Conservation (phyloP, 2,113 vertebrate genomes). For the Hoplias malabaricus region DNA sequence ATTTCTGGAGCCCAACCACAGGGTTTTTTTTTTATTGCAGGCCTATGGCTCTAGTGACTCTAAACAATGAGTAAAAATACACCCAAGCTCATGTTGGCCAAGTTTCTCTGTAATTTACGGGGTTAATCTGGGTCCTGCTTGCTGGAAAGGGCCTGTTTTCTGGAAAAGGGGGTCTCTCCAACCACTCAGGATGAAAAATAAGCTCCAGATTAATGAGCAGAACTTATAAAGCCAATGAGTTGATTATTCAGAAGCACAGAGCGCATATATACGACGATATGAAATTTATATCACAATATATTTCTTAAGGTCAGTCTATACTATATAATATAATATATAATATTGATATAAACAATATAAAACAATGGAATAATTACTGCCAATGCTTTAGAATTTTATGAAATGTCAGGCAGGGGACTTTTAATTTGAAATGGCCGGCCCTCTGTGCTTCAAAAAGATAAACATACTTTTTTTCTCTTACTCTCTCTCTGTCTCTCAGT, state of each 20-base stretch:
- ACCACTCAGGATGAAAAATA: conserved; percentile 56
- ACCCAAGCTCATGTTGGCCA: conserved; percentile 30
- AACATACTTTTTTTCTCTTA: no score
- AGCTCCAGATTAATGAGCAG: conserved; percentile 62
- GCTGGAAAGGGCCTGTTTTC: conserved; percentile 20
- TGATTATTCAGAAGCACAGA: conserved; percentile 56
- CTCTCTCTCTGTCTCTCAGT: no score
- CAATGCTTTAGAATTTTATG: no score
- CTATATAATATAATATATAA: no score
- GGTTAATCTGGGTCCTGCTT: conserved; percentile 43
- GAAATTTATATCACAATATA: no score
- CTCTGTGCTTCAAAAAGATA: no score
- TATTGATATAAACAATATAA: no score
- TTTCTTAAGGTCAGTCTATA: no score
- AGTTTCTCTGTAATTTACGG: conserved; percentile 52
- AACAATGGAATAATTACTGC: no score
- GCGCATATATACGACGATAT: no score
- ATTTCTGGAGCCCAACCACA: conserved; percentile 55
- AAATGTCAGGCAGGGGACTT: no score
- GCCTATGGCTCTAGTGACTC: conserved; percentile 38
- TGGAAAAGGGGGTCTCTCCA: conserved; percentile 53
- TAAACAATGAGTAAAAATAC: conserved; percentile 52
- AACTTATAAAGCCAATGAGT: conserved; percentile 58
- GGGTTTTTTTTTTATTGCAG: conserved; percentile 54
- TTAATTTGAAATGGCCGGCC: no score